A percentile compares a stretch with the other conserved stretches of the same genome.
phyloP scores from a whole-genome alignment of 2,797 vertebrate genomes.

The Chrysolophus pictus region DNA sequence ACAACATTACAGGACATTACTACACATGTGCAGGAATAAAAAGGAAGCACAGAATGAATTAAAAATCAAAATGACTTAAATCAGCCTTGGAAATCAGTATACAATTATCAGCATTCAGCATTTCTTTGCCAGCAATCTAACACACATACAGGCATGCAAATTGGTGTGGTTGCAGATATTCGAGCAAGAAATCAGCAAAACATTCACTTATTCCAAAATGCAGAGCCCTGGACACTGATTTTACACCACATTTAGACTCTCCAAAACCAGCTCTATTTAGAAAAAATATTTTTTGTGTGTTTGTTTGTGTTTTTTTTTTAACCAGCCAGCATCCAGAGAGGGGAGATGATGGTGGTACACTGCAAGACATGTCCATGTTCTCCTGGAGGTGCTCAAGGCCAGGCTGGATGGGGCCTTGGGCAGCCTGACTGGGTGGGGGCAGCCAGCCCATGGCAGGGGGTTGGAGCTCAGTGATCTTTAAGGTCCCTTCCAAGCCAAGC shows the following conservation, averaged over 20 bases:
- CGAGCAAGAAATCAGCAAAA: conserved; percentile 66
- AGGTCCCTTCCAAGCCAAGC: too few relatives aligned
- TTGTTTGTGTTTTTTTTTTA: not conserved
- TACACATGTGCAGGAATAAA: conserved; percentile 72
- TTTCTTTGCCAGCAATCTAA: conserved; percentile 74
- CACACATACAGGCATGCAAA: conserved; percentile 68
- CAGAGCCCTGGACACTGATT: conserved; percentile 56
- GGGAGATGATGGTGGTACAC: not conserved
- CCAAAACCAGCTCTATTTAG: conserved; percentile 41
- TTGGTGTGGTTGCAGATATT: conserved; percentile 62
- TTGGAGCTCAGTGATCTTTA: too few relatives aligned
- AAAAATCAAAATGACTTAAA: conserved; percentile 74
- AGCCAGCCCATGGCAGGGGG: too few relatives aligned
- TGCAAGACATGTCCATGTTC: fast-evolving
- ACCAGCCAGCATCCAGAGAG: conserved; percentile 20
- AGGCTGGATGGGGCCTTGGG: too few relatives aligned
- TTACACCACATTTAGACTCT: conserved; percentile 58
- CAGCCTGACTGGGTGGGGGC: too few relatives aligned
- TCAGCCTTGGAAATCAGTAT: conserved; percentile 65
- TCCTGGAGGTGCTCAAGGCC: too few relatives aligned
- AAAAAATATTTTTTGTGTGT: not conserved
- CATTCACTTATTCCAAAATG: conserved; percentile 63
- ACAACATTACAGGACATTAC: conserved; percentile 66
- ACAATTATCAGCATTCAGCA: conserved; percentile 71
- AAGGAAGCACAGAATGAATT: conserved; percentile 69